Conservation (phyloP, 2,113 vertebrate genomes). For the Dasypus novemcinctus region DNA sequence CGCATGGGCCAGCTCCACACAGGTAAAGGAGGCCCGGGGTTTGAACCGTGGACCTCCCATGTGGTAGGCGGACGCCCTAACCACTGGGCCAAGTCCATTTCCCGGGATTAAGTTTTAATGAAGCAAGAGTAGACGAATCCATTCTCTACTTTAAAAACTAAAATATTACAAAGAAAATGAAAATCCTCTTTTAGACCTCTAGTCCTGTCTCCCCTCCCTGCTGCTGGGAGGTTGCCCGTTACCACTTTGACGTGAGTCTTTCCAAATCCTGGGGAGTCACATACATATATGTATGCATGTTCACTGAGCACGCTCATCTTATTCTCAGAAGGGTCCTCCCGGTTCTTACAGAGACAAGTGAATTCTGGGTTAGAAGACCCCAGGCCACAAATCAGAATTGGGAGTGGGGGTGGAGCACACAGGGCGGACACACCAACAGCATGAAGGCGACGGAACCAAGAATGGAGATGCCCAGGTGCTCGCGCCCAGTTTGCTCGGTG, state of each 20-base stretch:
- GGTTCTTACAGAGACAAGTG: too few relatives aligned
- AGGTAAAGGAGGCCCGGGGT: too few relatives aligned
- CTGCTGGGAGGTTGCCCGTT: neutral
- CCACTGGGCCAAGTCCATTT: too few relatives aligned
- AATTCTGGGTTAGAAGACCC: neutral
- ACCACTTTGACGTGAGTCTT: neutral
- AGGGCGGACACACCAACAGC: neutral
- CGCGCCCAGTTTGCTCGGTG: too few relatives aligned
- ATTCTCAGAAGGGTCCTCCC: neutral
- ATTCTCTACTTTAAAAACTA: neutral
- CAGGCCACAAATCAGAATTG: neutral
- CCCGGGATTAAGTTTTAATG: neutral
- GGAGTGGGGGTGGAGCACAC: neutral
- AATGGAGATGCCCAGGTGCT: neutral
- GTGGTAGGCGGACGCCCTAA: too few relatives aligned
- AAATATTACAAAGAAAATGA: neutral
- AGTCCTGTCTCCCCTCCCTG: too few relatives aligned
- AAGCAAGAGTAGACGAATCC: neutral
- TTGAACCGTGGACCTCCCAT: too few relatives aligned
- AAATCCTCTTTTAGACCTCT: too few relatives aligned
- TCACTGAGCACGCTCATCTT: neutral
- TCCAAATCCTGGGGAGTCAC: neutral
- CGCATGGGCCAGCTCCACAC: too few relatives aligned
- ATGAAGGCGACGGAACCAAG: fast-evolving
- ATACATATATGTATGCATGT: fast-evolving